These are phyloP conservation scores for Euschistus heros DNA, from an alignment of 1,140 invertebrate genomes.

Conservation along the genomic window DNA sequence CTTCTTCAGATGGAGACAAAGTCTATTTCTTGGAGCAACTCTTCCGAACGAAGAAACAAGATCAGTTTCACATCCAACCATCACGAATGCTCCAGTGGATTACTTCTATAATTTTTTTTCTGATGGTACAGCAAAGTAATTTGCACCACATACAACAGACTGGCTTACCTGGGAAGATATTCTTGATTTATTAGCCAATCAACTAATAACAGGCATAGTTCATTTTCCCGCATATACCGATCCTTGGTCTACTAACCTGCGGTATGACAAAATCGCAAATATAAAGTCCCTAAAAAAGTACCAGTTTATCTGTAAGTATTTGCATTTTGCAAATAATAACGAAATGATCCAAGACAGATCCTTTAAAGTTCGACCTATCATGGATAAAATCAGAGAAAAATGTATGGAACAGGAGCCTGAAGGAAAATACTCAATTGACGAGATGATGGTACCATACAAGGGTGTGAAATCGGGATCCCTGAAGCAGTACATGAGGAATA, in stretches of 20 bases:
- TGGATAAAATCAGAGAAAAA: conserved; percentile 32
- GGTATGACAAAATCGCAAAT: conserved; percentile 29
- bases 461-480: conserved; percentile 27
- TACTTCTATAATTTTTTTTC: neutral
- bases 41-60: too few relatives aligned
- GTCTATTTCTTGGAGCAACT: too few relatives aligned
- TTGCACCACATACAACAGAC: neutral
- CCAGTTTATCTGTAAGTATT: conserved; percentile 29
- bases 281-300: conserved; percentile 33
- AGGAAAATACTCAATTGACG: conserved; percentile 33
- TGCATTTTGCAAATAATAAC: conserved; percentile 32
- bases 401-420: conserved; percentile 32
- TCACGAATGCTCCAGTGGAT: too few relatives aligned
- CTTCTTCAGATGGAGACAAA: too few relatives aligned
- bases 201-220: conserved; percentile 7
- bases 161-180: neutral
- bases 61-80: too few relatives aligned
- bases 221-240: neutral
- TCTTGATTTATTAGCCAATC: neutral
- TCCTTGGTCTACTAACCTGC: neutral
- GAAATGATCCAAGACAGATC: conserved; percentile 29
- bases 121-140: neutral
- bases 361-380: conserved; percentile 33
- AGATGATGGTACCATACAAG: conserved; percentile 40
- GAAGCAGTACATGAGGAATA: conserved; percentile 13